Conservation (phyloP, 53 echinoderm and acorn worm genomes). For the Apostichopus leukothele region DNA sequence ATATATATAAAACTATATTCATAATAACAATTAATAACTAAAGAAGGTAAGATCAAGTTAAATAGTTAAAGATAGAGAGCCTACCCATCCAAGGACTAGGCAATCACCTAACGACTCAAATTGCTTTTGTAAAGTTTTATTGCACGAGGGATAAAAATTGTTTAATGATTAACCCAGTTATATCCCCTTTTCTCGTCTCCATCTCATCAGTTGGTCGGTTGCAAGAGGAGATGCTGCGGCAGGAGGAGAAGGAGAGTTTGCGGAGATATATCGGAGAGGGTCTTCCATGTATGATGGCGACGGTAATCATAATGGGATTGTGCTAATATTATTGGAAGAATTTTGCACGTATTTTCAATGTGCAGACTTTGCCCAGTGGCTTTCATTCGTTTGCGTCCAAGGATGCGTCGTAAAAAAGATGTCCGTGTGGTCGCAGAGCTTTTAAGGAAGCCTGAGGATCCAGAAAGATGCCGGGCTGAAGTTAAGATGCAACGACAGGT, state of each 20-base stretch:
- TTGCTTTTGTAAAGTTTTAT: too few relatives aligned
- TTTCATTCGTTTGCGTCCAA: neutral
- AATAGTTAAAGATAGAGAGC: too few relatives aligned
- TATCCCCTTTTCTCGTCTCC: neutral
- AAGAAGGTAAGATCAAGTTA: too few relatives aligned
- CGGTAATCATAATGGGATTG: neutral
- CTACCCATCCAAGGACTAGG: too few relatives aligned
- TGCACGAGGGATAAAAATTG: too few relatives aligned
- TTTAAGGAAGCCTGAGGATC: too few relatives aligned
- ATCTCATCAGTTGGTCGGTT: slow-evolving; percentile 45
- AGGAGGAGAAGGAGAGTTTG: slow-evolving; percentile 50
- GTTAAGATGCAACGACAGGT: too few relatives aligned
- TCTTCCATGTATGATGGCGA: slow-evolving; percentile 41
- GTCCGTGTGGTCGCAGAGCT: neutral
- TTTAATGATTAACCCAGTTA: too few relatives aligned
- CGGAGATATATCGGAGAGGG: slow-evolving; percentile 39
- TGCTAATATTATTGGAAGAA: neutral
- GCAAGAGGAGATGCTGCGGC: slow-evolving; percentile 61
- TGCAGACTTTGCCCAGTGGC: neutral
- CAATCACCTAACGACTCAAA: too few relatives aligned
- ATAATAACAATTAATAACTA: too few relatives aligned
- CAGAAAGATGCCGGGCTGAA: too few relatives aligned
- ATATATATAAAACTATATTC: too few relatives aligned
- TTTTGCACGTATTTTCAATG: neutral
- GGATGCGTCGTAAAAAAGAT: neutral